These are phyloP conservation scores for Aradus depressus DNA, from an alignment of 2,888 invertebrate species.

Conservation along the genomic window DNA sequence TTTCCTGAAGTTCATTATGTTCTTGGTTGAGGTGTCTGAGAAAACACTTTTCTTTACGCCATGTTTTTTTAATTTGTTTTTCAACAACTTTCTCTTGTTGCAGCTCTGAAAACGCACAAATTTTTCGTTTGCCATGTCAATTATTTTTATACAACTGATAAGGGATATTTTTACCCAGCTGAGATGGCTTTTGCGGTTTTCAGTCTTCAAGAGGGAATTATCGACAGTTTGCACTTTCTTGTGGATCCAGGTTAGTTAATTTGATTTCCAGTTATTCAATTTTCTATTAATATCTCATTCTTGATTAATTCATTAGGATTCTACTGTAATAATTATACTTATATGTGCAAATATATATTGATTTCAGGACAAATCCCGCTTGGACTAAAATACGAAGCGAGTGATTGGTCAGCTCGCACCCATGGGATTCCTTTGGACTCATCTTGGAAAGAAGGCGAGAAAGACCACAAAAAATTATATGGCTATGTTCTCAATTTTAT, in stretches of 20 bases:
- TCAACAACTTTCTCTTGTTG: neutral
- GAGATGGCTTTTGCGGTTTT: slow-evolving; percentile 18
- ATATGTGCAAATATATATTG: too few relatives aligned
- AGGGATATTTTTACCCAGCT: slow-evolving; percentile 10
- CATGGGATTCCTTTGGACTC: slow-evolving; percentile 16
- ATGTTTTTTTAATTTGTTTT: neutral
- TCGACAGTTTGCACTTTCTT: slow-evolving; percentile 7
- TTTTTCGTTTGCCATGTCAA: slow-evolving; percentile 18
- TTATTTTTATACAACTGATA: slow-evolving; percentile 8
- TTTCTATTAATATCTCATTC: neutral
- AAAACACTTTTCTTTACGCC: too few relatives aligned
- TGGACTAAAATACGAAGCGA: slow-evolving; percentile 10
- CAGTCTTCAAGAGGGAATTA: slow-evolving; percentile 8
- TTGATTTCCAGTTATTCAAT: neutral
- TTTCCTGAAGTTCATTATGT: neutral
- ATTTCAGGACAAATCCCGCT: slow-evolving; percentile 12
- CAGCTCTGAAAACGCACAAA: slow-evolving; percentile 9
- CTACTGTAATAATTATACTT: too few relatives aligned
- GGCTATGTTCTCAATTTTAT: neutral
- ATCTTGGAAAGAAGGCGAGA: slow-evolving; percentile 8
- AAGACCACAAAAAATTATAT: slow-evolving; percentile 7
- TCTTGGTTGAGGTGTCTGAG: too few relatives aligned
- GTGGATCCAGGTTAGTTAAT: slow-evolving; percentile 10
- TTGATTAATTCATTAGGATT: too few relatives aligned
- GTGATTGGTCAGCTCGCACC: slow-evolving; percentile 1